A percentile compares a stretch with the other conserved stretches of the same genome.
These are phyloP conservation scores for Heliconius hermathena DNA, from an alignment of 1,140 invertebrate species.

Conservation along the genomic window DNA sequence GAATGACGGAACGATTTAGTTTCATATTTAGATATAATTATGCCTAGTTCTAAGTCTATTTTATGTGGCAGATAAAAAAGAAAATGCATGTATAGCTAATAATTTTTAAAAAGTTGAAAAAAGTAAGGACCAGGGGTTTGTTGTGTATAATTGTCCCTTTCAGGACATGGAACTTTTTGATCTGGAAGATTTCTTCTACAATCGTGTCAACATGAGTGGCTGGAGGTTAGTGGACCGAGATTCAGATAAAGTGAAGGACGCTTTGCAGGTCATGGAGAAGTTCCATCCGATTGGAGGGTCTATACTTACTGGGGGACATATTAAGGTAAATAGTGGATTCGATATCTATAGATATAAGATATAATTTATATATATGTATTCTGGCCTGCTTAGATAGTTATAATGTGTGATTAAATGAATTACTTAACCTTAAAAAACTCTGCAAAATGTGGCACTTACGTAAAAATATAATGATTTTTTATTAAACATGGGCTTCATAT, in stretches of 20 bases:
- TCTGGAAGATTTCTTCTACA: conserved; percentile 96
- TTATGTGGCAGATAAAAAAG: too few relatives aligned
- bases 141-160: neutral
- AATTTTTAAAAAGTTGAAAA: too few relatives aligned
- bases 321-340: conserved; percentile 55
- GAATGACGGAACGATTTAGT: too few relatives aligned
- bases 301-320: conserved; percentile 83
- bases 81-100: too few relatives aligned
- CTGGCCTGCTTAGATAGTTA: neutral
- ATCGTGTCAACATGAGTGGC: conserved; percentile 96
- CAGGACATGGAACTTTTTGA: conserved; percentile 95
- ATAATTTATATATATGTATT: neutral
- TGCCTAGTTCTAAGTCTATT: too few relatives aligned
- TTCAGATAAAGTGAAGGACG: conserved; percentile 88
- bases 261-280: conserved; percentile 92
- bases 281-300: conserved; percentile 92
- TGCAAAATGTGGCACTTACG: too few relatives aligned
- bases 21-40: too few relatives aligned
- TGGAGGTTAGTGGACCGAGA: conserved; percentile 93
- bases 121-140: neutral
- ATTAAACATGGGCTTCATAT: too few relatives aligned
- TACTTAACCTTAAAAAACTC: too few relatives aligned
- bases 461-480: too few relatives aligned
- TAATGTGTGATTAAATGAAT: too few relatives aligned
- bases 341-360: too few relatives aligned